Evolutionary conservation across 1,140 invertebrate species (phyloP).

Genomic region (Drosophila rufa): DNA sequence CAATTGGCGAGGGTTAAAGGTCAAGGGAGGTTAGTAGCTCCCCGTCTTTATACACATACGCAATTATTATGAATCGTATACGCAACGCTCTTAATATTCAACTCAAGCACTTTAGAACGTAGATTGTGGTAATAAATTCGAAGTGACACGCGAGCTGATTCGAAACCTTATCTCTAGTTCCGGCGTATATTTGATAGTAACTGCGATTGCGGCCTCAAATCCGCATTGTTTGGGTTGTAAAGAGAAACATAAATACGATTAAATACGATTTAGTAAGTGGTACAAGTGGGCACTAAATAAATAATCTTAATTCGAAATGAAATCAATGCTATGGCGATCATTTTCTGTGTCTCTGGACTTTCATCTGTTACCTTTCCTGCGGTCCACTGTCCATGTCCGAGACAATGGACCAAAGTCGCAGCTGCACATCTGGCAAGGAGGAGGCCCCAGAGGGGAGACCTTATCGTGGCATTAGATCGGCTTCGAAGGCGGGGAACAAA

Average conservation of each 20-base stretch:
- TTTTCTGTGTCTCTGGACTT: conserved; percentile 8
- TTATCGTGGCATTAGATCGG: conserved; percentile 69
- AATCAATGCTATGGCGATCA: conserved; percentile 5
- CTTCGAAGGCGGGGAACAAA: conserved; percentile 54
- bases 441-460: conserved; percentile 20
- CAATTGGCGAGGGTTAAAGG: conserved; percentile 10
- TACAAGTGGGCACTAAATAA: not conserved
- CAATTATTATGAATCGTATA: conserved; percentile 24
- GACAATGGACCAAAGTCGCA: conserved; percentile 33
- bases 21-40: conserved; percentile 36
- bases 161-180: conserved; percentile 33
- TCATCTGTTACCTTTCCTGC: conserved; percentile 24
- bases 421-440: conserved; percentile 40
- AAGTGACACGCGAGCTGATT: conserved; percentile 28
- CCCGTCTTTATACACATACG: not conserved
- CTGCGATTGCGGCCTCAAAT: conserved; percentile 11
- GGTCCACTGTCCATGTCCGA: conserved; percentile 33
- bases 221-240: conserved; percentile 14
- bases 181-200: conserved; percentile 26
- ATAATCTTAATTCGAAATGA: conserved; percentile 7
- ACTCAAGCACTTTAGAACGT: conserved; percentile 10
- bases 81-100: conserved; percentile 14
- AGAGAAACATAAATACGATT: not conserved
- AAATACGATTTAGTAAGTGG: not conserved
- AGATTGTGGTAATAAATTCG: conserved; percentile 30